These are phyloP conservation scores for Frankliniella intonsa DNA, from an alignment of 2,888 invertebrate species.

Conservation along the genomic window DNA sequence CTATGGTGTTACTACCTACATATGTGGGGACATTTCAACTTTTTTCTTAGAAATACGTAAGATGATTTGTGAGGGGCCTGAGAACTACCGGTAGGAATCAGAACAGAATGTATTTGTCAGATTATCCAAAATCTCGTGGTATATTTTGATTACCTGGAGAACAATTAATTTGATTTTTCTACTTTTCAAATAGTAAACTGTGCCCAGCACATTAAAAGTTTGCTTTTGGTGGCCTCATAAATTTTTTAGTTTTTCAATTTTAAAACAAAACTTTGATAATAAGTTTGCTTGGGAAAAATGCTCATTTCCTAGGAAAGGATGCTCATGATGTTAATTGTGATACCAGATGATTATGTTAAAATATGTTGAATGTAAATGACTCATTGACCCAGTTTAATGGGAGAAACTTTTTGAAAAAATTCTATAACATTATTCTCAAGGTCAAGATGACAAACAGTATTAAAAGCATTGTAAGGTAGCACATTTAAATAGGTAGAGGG, in stretches of 20 bases:
- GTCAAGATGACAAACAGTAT: too few species aligned
- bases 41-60: neutral
- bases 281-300: neutral
- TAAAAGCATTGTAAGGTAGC: too few species aligned
- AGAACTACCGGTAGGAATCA: neutral
- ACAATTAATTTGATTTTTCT: neutral
- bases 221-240: neutral
- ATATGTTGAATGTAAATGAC: neutral
- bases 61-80: neutral
- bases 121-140: neutral
- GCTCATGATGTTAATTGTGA: neutral
- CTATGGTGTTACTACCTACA: neutral
- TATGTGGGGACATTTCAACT: neutral
- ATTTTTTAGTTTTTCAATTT: neutral
- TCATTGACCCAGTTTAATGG: neutral
- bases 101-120: neutral
- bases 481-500: too few species aligned
- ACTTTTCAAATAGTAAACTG: neutral
- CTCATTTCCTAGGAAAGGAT: neutral
- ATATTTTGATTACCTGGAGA: neutral
- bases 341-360: neutral
- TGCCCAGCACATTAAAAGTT: neutral
- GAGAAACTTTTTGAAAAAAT: neutral
- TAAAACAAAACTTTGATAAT: neutral
- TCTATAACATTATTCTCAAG: neutral